A percentile compares a stretch with the other conserved stretches of the same genome.
Conservation (phyloP, 2,888 invertebrate genomes). For the Stramonita haemastoma region DNA sequence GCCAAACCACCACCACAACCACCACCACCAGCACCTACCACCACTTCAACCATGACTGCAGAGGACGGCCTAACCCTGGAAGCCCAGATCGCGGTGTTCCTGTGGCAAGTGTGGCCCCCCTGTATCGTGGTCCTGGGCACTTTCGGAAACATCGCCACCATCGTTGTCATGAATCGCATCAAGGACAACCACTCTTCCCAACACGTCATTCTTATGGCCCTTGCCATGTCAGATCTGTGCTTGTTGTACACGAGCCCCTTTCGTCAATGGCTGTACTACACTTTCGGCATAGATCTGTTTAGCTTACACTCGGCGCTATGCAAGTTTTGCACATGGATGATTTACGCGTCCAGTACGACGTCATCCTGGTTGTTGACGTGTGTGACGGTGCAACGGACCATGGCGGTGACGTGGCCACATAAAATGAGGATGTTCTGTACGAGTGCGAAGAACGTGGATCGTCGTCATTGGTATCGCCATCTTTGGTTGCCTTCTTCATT, state of each 20-base stretch:
- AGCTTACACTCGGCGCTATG: not conserved
- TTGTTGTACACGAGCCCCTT: not conserved
- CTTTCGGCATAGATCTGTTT: not conserved
- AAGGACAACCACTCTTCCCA: conserved; percentile 13
- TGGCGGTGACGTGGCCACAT: conserved; percentile 1
- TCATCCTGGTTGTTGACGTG: not conserved
- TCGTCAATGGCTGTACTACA: not conserved
- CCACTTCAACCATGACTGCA: too few species aligned
- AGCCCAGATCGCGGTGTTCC: not conserved
- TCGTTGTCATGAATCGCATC: conserved; percentile 18
- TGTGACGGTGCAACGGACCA: conserved; percentile 21
- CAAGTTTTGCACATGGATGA: not conserved
- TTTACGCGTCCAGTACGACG: not conserved
- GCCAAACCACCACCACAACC: too few species aligned
- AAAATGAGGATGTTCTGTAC: conserved; percentile 1
- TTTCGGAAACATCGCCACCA: conserved; percentile 4
- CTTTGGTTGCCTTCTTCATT: not conserved
- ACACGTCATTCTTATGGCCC: conserved; percentile 5
- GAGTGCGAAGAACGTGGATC: not conserved
- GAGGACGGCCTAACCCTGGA: not conserved
- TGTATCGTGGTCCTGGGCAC: not conserved
- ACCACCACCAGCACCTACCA: too few species aligned
- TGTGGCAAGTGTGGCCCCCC: not conserved
- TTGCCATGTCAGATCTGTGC: not conserved
- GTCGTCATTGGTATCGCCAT: not conserved